Evolutionary conservation across 2,797 vertebrate genomes (phyloP).

Genomic region (Cuculus canorus): DNA sequence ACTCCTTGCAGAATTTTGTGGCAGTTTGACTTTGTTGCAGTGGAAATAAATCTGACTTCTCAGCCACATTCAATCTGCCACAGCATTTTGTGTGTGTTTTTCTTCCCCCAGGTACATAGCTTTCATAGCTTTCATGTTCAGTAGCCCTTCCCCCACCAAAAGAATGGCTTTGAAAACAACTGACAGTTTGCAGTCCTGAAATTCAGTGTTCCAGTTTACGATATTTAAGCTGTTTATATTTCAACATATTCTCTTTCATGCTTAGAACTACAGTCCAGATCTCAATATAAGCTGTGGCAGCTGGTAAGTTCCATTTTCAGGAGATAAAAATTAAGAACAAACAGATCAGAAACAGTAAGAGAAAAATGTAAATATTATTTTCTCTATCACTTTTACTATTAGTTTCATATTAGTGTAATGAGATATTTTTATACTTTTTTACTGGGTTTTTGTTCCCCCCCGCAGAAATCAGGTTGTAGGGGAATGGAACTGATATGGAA

Average conservation of each 20-base stretch:
- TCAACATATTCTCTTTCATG: background rate
- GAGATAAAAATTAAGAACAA: background rate
- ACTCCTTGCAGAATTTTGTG: conserved; percentile 26
- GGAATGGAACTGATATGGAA: background rate
- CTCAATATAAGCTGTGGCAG: background rate
- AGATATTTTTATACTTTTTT: background rate
- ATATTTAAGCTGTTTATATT: background rate
- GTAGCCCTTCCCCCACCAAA: background rate
- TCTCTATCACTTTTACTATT: background rate
- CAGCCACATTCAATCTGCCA: background rate
- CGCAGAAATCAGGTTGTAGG: background rate
- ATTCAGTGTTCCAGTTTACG: background rate
- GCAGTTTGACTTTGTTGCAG: background rate
- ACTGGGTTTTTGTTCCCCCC: no score
- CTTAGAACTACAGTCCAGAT: background rate
- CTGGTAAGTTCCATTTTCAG: background rate
- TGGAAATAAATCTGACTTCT: no score
- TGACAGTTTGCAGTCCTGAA: background rate
- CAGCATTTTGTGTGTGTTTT: background rate
- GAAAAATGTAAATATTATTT: background rate
- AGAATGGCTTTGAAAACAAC: conserved; percentile 8
- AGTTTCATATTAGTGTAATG: background rate
- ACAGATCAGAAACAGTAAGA: background rate
- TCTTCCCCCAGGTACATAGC: background rate
- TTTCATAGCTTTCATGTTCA: conserved; percentile 11